Evolutionary conservation across 1,140 invertebrate genomes (phyloP).

Genomic region (Lithobius niger): DNA sequence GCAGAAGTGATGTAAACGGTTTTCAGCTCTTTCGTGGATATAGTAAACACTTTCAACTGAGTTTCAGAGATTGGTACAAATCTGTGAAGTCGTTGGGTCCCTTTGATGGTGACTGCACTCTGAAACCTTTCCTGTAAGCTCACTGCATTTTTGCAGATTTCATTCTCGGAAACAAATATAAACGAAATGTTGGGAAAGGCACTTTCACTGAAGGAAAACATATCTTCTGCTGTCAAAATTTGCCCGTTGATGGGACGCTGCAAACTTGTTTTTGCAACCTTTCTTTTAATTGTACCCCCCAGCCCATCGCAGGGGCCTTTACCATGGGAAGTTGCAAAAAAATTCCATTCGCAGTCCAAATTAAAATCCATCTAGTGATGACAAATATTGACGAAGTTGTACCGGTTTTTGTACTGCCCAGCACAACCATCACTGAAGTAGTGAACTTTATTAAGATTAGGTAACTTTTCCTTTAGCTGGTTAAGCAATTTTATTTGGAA

Average conservation of each 20-base stretch:
- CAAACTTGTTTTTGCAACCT: conserved; percentile 11
- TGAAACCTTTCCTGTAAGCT: too few species aligned
- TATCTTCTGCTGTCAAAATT: neutral
- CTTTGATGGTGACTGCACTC: too few species aligned
- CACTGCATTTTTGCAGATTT: too few species aligned
- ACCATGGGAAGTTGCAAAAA: conserved; percentile 25
- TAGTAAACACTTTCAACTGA: too few species aligned
- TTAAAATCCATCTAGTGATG: conserved; percentile 21
- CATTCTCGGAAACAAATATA: too few species aligned
- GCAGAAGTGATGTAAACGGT: too few species aligned
- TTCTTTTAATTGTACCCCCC: conserved; percentile 17
- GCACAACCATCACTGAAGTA: conserved; percentile 25
- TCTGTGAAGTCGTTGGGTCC: too few species aligned
- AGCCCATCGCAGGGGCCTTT: conserved; percentile 24
- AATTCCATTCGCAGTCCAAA: conserved; percentile 22
- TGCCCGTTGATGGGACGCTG: neutral
- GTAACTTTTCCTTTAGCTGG: neutral
- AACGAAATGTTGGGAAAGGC: too few species aligned
- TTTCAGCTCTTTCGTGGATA: too few species aligned
- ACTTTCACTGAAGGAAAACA: too few species aligned
- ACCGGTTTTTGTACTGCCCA: conserved; percentile 27
- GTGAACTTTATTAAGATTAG: too few species aligned
- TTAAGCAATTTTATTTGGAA: conserved; percentile 11
- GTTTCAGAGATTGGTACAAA: too few species aligned
- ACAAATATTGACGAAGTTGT: conserved; percentile 25